Percentiles rank a stretch among this genome's conserved stretches.
Evolutionary conservation across 2,113 vertebrate species (phyloP).

Genomic region (Etheostoma spectabile): DNA sequence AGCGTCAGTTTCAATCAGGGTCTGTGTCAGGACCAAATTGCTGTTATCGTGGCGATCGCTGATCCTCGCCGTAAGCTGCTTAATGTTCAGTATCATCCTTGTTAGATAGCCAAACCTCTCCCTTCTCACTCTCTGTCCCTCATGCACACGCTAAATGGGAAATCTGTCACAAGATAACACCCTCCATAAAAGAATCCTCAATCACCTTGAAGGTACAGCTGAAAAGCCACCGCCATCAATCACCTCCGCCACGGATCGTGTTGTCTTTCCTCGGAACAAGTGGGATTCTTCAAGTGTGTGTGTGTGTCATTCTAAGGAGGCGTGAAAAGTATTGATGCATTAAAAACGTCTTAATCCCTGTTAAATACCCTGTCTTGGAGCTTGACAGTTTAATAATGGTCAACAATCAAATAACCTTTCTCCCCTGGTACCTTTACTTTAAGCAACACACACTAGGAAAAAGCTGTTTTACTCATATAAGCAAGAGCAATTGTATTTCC

Average conservation of each 20-base stretch:
- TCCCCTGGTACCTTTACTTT: not conserved
- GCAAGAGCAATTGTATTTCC: not conserved
- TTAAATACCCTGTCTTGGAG: slow-evolving; percentile 25
- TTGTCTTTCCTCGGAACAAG: slow-evolving; percentile 9
- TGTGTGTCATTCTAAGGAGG: not conserved
- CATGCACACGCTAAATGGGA: not conserved
- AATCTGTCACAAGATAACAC: slow-evolving; percentile 12
- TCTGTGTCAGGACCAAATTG: slow-evolving; percentile 43
- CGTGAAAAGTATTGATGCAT: not conserved
- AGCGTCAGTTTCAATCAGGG: slow-evolving; percentile 36
- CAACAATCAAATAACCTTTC: slow-evolving; percentile 17
- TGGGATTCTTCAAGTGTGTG: not conserved
- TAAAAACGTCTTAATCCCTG: not conserved
- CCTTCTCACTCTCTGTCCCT: not conserved
- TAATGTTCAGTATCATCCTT: slow-evolving; percentile 69
- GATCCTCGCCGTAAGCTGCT: slow-evolving; percentile 60
- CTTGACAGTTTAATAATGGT: slow-evolving; percentile 24
- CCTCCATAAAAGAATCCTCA: slow-evolving; percentile 23
- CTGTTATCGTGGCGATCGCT: slow-evolving; percentile 57
- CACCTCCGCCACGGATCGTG: slow-evolving; percentile 14
- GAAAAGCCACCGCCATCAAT: slow-evolving; percentile 20
- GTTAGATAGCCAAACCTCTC: slow-evolving; percentile 42
- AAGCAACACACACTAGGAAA: not conserved
- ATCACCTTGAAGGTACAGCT: slow-evolving; percentile 45
- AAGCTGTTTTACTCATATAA: slow-evolving; percentile 12